A percentile compares a stretch with the other conserved stretches of the same genome.
Evolutionary conservation across 2,113 vertebrate genomes (phyloP).

Genomic region (Pyxicephalus adspersus): DNA sequence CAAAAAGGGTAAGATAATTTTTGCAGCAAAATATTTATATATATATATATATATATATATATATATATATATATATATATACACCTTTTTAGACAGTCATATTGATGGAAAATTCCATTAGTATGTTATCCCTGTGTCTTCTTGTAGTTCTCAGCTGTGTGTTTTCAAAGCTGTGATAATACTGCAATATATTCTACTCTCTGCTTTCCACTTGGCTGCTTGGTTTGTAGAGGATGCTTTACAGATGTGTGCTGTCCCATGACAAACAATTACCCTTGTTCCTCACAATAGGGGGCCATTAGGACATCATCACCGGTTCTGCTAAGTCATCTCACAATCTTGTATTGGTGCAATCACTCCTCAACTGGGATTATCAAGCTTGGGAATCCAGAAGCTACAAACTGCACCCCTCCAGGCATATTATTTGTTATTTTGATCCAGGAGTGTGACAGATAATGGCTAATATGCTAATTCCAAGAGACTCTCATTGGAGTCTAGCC

Average conservation of each 20-base stretch:
- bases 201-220: constrained; percentile 71
- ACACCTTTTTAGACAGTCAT: neutral
- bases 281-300: constrained; percentile 73
- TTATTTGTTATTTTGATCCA: constrained; percentile 76
- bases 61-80: neutral
- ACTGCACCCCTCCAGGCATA: constrained; percentile 68
- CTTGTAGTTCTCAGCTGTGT: constrained; percentile 17
- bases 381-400: constrained; percentile 69
- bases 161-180: constrained; percentile 24
- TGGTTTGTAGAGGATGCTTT: constrained; percentile 69
- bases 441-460: constrained; percentile 69
- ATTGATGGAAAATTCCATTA: constrained; percentile 8
- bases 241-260: constrained; percentile 72
- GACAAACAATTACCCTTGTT: constrained; percentile 78
- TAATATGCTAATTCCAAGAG: constrained; percentile 62
- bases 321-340: constrained; percentile 79
- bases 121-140: constrained; percentile 43
- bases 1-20: too few relatives aligned
- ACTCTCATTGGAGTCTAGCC: constrained; percentile 61
- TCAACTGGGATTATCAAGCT: constrained; percentile 70
- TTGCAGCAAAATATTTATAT: too few relatives aligned
- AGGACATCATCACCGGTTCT: constrained; percentile 76
- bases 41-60: neutral
- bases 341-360: constrained; percentile 75
- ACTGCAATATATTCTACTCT: constrained; percentile 56